Conservation (phyloP, 2,888 invertebrate genomes). For the Drosophila siamana region DNA sequence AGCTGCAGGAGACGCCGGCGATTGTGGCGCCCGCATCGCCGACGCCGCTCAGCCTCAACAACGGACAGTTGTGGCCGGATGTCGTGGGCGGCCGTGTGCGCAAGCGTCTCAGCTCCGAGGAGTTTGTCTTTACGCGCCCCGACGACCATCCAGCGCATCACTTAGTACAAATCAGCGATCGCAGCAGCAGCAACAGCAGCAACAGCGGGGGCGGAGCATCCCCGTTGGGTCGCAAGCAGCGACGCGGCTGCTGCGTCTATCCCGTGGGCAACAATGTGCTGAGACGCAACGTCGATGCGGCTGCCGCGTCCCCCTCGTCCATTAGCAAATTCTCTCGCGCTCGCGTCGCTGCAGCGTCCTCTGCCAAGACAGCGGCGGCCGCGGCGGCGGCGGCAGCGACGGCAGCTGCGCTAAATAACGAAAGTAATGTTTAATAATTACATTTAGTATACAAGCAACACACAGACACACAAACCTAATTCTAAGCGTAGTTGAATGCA, state of each 20-base stretch:
- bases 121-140: conserved; percentile 81
- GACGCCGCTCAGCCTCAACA: conserved; percentile 47
- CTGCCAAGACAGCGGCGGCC: conserved; percentile 36
- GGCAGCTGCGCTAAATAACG: conserved; percentile 64
- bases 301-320: conserved; percentile 59
- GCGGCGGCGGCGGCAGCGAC: conserved; percentile 24
- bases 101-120: conserved; percentile 84
- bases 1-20: conserved; percentile 58
- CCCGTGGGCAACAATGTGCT: conserved; percentile 83
- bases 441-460: conserved; percentile 10
- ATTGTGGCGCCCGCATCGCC: conserved; percentile 65
- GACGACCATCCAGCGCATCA: conserved; percentile 87
- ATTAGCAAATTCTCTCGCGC: conserved; percentile 73
- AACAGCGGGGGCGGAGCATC: conserved; percentile 41
- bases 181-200: conserved; percentile 60
- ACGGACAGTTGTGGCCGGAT: conserved; percentile 53
- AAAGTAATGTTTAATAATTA: conserved; percentile 78
- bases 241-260: conserved; percentile 88
- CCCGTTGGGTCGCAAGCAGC: conserved; percentile 87
- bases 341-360: conserved; percentile 59
- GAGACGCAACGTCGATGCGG: conserved; percentile 45
- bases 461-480: conserved; percentile 10
- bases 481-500: conserved; percentile 70
- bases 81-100: conserved; percentile 77
- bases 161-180: conserved; percentile 85